These are phyloP conservation scores for Acanthurus tractus DNA, from an alignment of 2,797 vertebrate species.

Conservation along the genomic window DNA sequence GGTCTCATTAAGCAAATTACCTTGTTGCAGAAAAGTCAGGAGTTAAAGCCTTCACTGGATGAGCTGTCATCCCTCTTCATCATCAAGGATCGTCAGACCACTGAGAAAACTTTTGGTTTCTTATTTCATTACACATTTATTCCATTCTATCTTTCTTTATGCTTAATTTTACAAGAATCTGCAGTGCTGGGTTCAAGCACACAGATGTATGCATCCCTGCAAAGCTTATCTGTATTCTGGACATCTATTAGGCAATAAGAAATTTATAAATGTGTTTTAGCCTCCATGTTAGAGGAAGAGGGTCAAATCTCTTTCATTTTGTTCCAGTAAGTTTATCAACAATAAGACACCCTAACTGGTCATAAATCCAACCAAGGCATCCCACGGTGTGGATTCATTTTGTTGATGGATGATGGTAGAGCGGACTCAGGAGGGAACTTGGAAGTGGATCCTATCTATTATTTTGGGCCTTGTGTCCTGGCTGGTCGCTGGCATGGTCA, in stretches of 20 bases:
- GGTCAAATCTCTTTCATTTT: conserved; percentile 54
- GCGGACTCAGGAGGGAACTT: conserved; percentile 73
- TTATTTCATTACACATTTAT: conserved; percentile 67
- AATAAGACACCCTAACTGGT: conserved; percentile 56
- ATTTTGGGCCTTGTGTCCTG: conserved; percentile 69
- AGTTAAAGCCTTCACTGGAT: conserved; percentile 62
- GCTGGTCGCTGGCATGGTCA: conserved; percentile 77
- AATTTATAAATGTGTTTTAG: conserved; percentile 36
- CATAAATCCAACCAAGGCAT: conserved; percentile 62
- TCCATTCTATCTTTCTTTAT: conserved; percentile 48
- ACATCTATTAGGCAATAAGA: conserved; percentile 44
- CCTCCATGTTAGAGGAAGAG: conserved; percentile 17
- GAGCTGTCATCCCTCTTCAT: conserved; percentile 52
- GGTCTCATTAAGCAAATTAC: conserved; percentile 77
- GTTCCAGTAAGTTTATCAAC: conserved; percentile 64
- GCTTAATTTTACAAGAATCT: conserved; percentile 50
- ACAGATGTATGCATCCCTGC: conserved; percentile 3
- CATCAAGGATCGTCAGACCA: conserved; percentile 60
- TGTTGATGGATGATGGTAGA: conserved; percentile 75
- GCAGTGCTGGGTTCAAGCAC: conserved; percentile 26
- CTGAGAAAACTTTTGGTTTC: conserved; percentile 29
- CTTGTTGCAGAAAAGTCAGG: conserved; percentile 56
- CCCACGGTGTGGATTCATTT: conserved; percentile 74
- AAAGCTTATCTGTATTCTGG: conserved; percentile 35
- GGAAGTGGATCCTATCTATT: conserved; percentile 77